A percentile compares a stretch with the other conserved stretches of the same genome.
These are phyloP conservation scores for Otocyon megalotis DNA, from an alignment of 2,113 vertebrate species.

Conservation along the genomic window DNA sequence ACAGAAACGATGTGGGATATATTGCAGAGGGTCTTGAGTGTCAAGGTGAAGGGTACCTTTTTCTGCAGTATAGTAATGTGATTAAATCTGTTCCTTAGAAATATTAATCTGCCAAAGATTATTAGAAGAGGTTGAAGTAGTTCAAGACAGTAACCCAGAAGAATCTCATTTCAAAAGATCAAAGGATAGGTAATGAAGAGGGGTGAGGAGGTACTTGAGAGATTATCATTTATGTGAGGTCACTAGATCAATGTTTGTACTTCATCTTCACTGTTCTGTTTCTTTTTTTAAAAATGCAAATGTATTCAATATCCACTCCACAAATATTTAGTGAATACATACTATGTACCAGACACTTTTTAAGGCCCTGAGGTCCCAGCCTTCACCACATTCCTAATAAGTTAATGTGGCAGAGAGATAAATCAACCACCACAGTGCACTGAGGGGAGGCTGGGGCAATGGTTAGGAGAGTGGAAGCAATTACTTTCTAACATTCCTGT, in stretches of 20 bases:
- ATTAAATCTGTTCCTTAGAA: conserved; percentile 27
- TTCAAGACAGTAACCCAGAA: not conserved
- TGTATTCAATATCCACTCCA: not conserved
- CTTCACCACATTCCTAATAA: not conserved
- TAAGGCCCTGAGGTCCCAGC: not conserved
- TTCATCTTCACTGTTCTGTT: not conserved
- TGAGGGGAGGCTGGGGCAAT: fast-evolving
- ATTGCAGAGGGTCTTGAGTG: not conserved
- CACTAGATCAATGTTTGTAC: not conserved
- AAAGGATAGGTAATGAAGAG: not conserved
- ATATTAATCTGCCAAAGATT: conserved; percentile 23
- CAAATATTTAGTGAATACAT: conserved; percentile 19
- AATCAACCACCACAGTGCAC: not conserved
- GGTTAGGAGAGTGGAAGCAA: not conserved
- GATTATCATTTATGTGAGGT: not conserved
- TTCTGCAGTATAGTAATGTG: not conserved
- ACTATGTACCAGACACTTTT: not conserved
- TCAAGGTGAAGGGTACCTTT: not conserved
- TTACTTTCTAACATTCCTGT: not conserved
- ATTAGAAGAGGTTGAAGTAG: conserved; percentile 46
- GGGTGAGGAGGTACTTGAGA: not conserved
- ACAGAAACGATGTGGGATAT: not conserved
- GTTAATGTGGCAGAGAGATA: not conserved
- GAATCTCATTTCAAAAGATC: conserved; percentile 43
- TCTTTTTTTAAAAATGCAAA: conserved; percentile 9